Evolutionary conservation across 2,888 invertebrate genomes (phyloP).

Genomic region (Heliconius cydno): DNA sequence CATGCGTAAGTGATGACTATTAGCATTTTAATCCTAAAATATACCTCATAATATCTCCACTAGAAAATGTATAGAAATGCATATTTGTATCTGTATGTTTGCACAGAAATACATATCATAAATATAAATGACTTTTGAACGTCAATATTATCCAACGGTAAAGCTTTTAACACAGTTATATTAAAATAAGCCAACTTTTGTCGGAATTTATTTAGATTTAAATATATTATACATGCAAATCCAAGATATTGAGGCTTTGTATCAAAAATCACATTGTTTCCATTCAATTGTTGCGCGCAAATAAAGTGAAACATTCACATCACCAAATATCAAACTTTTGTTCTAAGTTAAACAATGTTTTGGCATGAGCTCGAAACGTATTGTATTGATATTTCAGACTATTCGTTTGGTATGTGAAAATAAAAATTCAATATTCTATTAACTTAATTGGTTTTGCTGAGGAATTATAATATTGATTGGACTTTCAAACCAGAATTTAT

Average conservation of each 20-base stretch:
- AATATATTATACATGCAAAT: constrained; percentile 12
- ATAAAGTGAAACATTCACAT: constrained; percentile 16
- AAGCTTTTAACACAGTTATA: constrained; percentile 3
- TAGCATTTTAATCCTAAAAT: not conserved
- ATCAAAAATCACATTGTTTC: constrained; percentile 15
- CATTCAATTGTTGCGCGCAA: constrained; percentile 11
- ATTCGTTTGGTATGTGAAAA: not conserved
- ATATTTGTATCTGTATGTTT: too few species aligned
- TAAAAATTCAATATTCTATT: not conserved
- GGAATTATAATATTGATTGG: not conserved
- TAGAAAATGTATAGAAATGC: too few species aligned
- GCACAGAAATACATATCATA: not conserved
- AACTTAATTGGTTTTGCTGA: not conserved
- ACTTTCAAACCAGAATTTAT: not conserved
- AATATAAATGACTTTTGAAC: not conserved
- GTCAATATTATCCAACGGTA: not conserved
- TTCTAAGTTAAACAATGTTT: constrained; percentile 13
- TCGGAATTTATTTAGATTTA: not conserved
- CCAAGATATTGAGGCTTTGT: constrained; percentile 18
- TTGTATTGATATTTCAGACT: not conserved
- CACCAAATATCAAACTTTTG: constrained; percentile 12
- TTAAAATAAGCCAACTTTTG: not conserved
- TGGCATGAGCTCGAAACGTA: constrained; percentile 23
- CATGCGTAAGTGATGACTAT: constrained; percentile 85
- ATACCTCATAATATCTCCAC: not conserved